Base-by-base conservation (phyloP, 2,797 vertebrate genomes). In the Hyperoplus immaculatus region DNA sequence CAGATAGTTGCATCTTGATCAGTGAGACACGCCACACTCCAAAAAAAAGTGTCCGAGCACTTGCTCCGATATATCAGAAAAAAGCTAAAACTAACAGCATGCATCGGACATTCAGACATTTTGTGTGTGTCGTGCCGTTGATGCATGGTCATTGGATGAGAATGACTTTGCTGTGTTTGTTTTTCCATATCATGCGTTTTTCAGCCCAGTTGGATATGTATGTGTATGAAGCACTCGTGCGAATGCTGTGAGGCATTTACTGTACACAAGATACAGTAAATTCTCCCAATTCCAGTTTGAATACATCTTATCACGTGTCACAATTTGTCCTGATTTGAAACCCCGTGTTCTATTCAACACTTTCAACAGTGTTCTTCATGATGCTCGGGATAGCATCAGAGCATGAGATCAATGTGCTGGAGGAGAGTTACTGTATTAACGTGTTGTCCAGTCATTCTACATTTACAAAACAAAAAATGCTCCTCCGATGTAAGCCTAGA, bases 101-200 rank as follows among this genome's bases (percentile, higher is more conserved):
- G 93, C 90, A 87, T 92, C 87, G 55, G 88, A 87, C 89, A 90
- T 88, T 88, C 83, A 86, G 91, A 90, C 85, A 85, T 91, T 71
- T 81, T 86, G 89, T 89, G 81, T 77, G 88, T 91, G 83, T 90
- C 45, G 88, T 93, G 88, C 78, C 67, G 86, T 91, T 75, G 61
- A 56, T 92, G 93, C 93, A 94, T 93, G 93, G 91, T 91, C 86
- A 91, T 90, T 89, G 82, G 88, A 93, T 85, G 91, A 93, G 90
- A 91, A 91, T 91, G 88, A 92, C 88, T 93, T 90, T 92, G 93
- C 90, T 51, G 85, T 93, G 82, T 87, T 65, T 89, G 84, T 93
- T 88, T 76, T n/a, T 66, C 73, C 89, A 84, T 83, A 75, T 72
- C 90, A 84, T 84, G 81, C 59, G 69, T 81, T 83, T 29, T 29